Evolutionary conservation across 2,888 invertebrate species (phyloP).

Genomic region (Drosophila emarginata): DNA sequence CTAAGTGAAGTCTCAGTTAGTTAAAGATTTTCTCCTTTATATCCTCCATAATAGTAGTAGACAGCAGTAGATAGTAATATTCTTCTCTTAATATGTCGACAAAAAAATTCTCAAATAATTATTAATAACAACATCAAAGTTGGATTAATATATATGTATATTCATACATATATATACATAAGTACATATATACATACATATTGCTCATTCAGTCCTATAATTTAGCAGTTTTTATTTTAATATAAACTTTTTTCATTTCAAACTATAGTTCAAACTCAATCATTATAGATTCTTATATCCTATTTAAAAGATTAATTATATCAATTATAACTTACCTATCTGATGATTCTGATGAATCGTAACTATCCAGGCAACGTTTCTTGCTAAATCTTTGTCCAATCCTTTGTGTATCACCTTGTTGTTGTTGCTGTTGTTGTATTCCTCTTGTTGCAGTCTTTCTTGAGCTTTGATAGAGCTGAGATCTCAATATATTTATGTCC

Average conservation of each 20-base stretch:
- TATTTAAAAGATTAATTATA: background rate
- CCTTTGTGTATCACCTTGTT: conserved; percentile 85
- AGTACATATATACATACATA: too few relatives aligned
- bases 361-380: conserved; percentile 94
- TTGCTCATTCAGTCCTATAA: too few relatives aligned
- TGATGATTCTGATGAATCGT: conserved; percentile 96
- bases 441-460: conserved; percentile 52
- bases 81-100: too few relatives aligned
- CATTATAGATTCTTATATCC: background rate
- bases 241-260: background rate
- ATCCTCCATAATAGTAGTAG: too few relatives aligned
- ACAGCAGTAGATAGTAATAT: too few relatives aligned
- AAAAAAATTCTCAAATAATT: too few relatives aligned
- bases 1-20: too few relatives aligned
- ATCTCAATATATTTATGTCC: conserved; percentile 67
- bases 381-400: conserved; percentile 84
- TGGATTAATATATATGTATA: too few relatives aligned
- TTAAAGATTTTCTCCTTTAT: too few relatives aligned
- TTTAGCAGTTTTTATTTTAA: too few relatives aligned
- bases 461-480: conserved; percentile 70
- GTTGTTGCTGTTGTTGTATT: conserved; percentile 23
- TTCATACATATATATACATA: too few relatives aligned
- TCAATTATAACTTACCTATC: conserved; percentile 88
- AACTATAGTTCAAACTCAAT: background rate
- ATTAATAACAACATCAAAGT: too few relatives aligned